Conservation (phyloP, 2,888 invertebrate genomes). For the Junonia oenone region DNA sequence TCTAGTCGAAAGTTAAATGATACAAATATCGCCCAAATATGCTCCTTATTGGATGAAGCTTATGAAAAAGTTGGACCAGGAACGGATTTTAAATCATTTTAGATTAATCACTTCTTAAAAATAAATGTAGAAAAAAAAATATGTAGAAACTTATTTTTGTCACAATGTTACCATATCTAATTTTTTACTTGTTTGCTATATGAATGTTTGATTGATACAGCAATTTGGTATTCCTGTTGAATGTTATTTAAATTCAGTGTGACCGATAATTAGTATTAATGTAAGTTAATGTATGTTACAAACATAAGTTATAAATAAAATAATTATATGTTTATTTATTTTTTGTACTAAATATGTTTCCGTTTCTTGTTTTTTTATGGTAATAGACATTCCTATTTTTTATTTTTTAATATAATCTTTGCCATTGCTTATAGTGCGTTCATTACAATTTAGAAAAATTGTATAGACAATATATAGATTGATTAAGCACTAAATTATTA, state of each 20-base stretch:
- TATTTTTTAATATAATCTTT: no score
- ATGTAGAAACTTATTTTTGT: neutral
- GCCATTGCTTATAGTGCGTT: no score
- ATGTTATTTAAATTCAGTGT: neutral
- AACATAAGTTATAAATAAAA: no score
- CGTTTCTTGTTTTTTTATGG: neutral
- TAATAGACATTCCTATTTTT: neutral
- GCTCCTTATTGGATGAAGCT: conserved; percentile 59
- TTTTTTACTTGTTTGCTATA: no score
- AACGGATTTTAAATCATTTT: neutral
- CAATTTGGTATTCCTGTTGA: no score
- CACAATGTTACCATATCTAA: neutral
- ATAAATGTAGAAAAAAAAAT: neutral
- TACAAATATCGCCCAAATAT: conserved; percentile 77
- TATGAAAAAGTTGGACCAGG: conserved; percentile 39
- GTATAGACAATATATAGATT: no score
- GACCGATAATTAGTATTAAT: neutral
- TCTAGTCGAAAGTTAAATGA: conserved; percentile 82
- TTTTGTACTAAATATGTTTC: neutral
- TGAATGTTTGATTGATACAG: no score
- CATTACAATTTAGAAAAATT: no score
- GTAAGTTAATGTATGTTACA: no score
- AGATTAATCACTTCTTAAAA: no score
- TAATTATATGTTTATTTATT: neutral
- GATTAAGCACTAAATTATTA: no score